Evolutionary conservation across 2,113 vertebrate genomes (phyloP).

Genomic region (Arvicanthis niloticus): DNA sequence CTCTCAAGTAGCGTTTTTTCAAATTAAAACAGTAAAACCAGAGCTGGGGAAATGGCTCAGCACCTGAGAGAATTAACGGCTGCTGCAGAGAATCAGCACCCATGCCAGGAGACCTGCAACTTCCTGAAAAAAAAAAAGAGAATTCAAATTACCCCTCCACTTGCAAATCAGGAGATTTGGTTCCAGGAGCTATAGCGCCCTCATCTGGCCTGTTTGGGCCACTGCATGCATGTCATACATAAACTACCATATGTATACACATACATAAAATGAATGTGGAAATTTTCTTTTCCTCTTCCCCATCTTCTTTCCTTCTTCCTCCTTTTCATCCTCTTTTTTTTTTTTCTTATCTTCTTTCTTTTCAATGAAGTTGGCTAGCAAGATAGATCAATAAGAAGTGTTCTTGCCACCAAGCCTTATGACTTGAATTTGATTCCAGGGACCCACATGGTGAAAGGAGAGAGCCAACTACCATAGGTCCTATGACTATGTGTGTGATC

Average conservation of each 20-base stretch:
- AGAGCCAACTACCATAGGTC: not conserved
- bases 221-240: not conserved
- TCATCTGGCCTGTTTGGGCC: not conserved
- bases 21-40: not conserved
- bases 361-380: not conserved
- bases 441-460: not conserved
- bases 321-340: not conserved
- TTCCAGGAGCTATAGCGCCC: not conserved
- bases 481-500: not conserved
- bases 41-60: not conserved
- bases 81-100: not conserved
- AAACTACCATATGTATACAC: not conserved
- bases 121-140: not conserved
- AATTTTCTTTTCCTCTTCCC: not conserved
- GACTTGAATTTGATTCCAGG: not conserved
- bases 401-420: not conserved
- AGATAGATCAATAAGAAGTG: not conserved
- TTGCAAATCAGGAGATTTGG: not conserved
- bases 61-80: not conserved
- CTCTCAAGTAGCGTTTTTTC: not conserved
- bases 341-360: not conserved
- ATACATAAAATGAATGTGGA: not conserved
- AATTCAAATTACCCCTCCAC: not conserved
- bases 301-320: not conserved
- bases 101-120: not conserved